Evolutionary conservation across 1,140 invertebrate species (phyloP).

Genomic region (Drosophila azteca): DNA sequence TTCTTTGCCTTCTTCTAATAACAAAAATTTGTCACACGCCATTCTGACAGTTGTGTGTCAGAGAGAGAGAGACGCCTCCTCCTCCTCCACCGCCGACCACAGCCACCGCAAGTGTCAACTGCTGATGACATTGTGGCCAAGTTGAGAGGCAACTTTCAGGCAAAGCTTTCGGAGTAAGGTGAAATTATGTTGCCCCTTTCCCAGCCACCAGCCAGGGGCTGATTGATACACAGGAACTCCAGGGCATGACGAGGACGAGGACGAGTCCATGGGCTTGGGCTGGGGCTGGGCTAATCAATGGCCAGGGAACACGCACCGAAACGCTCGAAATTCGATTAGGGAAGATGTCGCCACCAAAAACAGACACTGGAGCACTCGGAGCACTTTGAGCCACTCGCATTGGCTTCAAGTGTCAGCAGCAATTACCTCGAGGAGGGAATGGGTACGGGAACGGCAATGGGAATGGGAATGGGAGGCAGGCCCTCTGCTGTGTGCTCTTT

Average conservation of each 20-base stretch:
- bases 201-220: background rate
- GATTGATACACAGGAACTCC: conserved; percentile 18
- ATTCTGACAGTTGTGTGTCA: conserved; percentile 76
- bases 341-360: conserved; percentile 46
- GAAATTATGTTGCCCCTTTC: conserved; percentile 40
- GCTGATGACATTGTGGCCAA: conserved; percentile 53
- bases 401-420: conserved; percentile 64
- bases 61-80: conserved; percentile 15
- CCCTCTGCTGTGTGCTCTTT: no score
- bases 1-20: conserved; percentile 56
- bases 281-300: conserved; percentile 57
- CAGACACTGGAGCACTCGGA: background rate
- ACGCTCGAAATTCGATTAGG: conserved; percentile 69
- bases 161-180: conserved; percentile 13
- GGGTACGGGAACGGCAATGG: background rate
- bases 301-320: conserved; percentile 49
- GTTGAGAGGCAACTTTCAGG: conserved; percentile 18
- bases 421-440: conserved; percentile 43
- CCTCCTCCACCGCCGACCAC: conserved; percentile 7
- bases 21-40: conserved; percentile 72
- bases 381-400: conserved; percentile 6
- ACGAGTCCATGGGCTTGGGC: no score
- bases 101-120: conserved; percentile 38
- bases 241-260: no score
- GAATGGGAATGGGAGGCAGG: background rate